Conservation (phyloP, 2,888 invertebrate genomes). For the Micoletzkya japonica region DNA sequence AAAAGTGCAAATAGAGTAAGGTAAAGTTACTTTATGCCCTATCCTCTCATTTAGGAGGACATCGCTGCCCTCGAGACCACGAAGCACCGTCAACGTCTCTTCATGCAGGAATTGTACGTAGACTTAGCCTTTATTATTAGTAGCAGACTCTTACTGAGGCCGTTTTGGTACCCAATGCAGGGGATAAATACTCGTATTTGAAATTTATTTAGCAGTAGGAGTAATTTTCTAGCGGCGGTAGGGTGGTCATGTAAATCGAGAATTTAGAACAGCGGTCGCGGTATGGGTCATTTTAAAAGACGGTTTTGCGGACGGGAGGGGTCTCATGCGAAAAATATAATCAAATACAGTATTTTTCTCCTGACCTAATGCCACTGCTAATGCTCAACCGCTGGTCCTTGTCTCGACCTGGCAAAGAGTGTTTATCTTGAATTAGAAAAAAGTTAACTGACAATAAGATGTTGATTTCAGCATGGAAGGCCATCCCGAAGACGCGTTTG, state of each 20-base stretch:
- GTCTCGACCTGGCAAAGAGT: not conserved
- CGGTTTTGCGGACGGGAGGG: no score
- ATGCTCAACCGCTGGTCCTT: no score
- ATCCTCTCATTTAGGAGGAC: constrained; percentile 33
- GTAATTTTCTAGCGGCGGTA: no score
- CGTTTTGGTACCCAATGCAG: no score
- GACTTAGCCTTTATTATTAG: not conserved
- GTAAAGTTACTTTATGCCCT: constrained; percentile 79
- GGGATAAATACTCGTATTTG: no score
- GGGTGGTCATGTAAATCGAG: no score
- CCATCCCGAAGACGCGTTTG: constrained; percentile 43
- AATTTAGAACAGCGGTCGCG: no score
- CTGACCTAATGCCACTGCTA: no score
- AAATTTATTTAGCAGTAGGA: no score
- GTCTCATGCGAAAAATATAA: no score
- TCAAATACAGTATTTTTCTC: no score
- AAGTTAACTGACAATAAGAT: not conserved
- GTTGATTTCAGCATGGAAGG: constrained; percentile 46
- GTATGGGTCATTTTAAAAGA: no score
- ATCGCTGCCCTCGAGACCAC: constrained; percentile 33
- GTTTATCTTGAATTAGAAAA: not conserved
- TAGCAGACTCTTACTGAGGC: not conserved
- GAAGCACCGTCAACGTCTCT: constrained; percentile 36
- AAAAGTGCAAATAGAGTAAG: constrained; percentile 64
- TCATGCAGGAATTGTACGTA: constrained; percentile 27